Evolutionary conservation across 2,113 vertebrate species (phyloP).

Genomic region (Dendrocopos noguchii): DNA sequence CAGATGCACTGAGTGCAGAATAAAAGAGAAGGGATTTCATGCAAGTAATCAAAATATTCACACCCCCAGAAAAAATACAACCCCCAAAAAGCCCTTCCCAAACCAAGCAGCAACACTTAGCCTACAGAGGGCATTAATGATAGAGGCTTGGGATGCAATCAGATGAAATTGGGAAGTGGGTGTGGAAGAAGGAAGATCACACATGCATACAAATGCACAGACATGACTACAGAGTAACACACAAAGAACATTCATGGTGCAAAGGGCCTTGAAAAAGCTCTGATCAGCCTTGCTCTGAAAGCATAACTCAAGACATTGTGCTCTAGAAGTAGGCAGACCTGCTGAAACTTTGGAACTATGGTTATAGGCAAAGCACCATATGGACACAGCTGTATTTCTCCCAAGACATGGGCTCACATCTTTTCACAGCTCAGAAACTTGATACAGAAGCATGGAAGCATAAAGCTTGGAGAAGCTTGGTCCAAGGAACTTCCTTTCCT

Average conservation of each 20-base stretch:
- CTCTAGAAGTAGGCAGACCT: not conserved
- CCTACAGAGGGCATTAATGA: not conserved
- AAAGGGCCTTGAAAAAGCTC: not conserved
- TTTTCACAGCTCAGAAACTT: not conserved
- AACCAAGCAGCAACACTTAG: not conserved
- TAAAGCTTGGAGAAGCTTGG: not conserved
- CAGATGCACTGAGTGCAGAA: not conserved
- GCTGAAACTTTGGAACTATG: not conserved
- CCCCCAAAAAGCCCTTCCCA: not conserved
- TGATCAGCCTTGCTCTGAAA: not conserved
- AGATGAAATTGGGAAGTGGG: not conserved
- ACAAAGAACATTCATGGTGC: not conserved
- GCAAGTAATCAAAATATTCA: conserved; percentile 37
- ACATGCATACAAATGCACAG: accelerated
- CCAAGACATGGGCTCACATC: not conserved
- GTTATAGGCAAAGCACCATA: not conserved
- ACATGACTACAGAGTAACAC: not conserved
- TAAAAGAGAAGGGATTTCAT: conserved; percentile 13
- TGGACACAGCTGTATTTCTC: not conserved
- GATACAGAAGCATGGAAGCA: not conserved
- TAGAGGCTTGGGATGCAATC: not conserved
- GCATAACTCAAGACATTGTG: not conserved
- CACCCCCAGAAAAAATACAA: not conserved
- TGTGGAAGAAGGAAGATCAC: not conserved
- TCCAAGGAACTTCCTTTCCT: not conserved